These are phyloP conservation scores for Smutsia temminckii DNA, from an alignment of 2,797 vertebrate genomes.

Conservation along the genomic window DNA sequence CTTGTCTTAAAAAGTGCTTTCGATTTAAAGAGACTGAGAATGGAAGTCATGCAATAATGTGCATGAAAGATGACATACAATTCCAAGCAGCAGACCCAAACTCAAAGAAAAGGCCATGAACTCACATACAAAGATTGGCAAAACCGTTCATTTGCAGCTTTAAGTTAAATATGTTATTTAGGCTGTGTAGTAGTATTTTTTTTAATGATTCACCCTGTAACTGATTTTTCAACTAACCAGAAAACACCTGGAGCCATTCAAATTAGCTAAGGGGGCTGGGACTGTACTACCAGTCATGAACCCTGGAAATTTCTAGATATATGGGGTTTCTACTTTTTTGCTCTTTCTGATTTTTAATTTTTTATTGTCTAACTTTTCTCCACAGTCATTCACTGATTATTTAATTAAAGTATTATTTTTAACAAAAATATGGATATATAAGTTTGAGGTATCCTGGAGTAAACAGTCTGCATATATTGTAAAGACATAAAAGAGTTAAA, in stretches of 20 bases:
- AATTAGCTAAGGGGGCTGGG: not conserved
- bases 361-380: not conserved
- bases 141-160: not conserved
- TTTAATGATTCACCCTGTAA: not conserved
- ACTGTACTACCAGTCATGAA: not conserved
- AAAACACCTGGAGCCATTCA: not conserved
- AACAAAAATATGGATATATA: not conserved
- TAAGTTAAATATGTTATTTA: conserved; percentile 26
- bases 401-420: conserved; percentile 26
- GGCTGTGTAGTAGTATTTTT: not conserved
- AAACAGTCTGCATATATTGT: not conserved
- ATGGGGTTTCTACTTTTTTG: not conserved
- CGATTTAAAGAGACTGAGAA: not conserved
- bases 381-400: not conserved
- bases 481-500: conserved; percentile 3
- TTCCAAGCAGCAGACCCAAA: conserved; percentile 7
- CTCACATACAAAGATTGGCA: not conserved
- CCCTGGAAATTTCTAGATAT: not conserved
- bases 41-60: not conserved
- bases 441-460: not conserved
- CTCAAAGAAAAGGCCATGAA: not conserved
- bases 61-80: not conserved
- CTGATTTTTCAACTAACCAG: conserved; percentile 26
- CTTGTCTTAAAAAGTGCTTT: conserved; percentile 28
- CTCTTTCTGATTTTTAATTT: not conserved